Evolutionary conservation across 2,888 invertebrate species (phyloP).

Genomic region (Agrochola macilenta): DNA sequence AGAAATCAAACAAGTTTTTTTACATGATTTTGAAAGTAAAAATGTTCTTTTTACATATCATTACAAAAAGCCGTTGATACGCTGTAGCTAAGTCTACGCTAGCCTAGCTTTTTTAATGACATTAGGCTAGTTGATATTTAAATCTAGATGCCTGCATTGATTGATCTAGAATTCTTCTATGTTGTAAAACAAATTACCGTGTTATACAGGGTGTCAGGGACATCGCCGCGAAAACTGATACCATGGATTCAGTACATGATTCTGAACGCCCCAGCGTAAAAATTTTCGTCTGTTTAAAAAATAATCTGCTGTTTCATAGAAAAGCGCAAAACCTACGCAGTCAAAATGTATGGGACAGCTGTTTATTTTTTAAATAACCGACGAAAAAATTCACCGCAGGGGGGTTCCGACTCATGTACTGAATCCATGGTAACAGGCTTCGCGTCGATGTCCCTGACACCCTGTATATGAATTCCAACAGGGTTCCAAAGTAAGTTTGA

Average conservation of each 20-base stretch:
- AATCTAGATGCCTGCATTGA: neutral
- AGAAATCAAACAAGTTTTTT: slow-evolving; percentile 36
- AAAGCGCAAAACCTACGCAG: too few species aligned
- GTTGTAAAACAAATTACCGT: neutral
- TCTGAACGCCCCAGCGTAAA: too few species aligned
- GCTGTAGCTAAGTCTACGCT: neutral
- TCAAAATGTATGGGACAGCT: too few species aligned
- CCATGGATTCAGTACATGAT: too few species aligned
- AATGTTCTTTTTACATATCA: slow-evolving; percentile 41
- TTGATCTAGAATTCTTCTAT: neutral
- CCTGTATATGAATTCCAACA: neutral
- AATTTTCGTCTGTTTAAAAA: too few species aligned
- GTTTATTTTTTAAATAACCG: too few species aligned
- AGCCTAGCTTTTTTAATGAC: neutral
- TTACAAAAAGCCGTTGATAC: slow-evolving; percentile 23
- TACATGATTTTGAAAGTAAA: slow-evolving; percentile 49
- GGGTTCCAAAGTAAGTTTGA: neutral
- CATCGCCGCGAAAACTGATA: too few species aligned
- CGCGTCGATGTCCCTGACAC: too few species aligned
- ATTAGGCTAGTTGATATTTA: neutral
- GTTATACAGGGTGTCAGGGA: neutral
- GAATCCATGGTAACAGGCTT: too few species aligned
- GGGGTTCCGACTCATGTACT: too few species aligned
- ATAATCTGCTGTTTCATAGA: too few species aligned
- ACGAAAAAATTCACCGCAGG: too few species aligned